Evolutionary conservation across 2,888 invertebrate genomes (phyloP).

Genomic region (Sphinx pinastri): DNA sequence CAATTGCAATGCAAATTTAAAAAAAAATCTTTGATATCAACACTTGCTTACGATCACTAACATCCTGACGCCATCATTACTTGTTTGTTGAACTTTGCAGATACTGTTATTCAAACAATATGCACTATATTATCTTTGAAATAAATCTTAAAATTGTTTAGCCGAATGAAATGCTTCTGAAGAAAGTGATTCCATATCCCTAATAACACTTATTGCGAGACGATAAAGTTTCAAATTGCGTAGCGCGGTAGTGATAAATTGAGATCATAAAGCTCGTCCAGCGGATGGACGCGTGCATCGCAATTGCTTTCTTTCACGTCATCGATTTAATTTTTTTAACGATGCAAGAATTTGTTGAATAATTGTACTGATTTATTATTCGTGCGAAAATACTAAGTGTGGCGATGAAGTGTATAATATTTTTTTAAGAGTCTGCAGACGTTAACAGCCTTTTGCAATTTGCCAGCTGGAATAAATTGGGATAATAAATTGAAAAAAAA

Average conservation of each 20-base stretch:
- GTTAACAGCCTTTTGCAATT: no score
- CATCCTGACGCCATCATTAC: conserved; percentile 56
- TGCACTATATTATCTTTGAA: neutral
- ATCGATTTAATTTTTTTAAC: conserved; percentile 12
- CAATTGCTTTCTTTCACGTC: conserved; percentile 63
- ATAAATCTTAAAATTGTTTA: conserved; percentile 12
- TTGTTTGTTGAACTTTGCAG: conserved; percentile 44
- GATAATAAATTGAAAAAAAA: no score
- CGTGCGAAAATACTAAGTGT: neutral
- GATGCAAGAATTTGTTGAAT: conserved; percentile 24
- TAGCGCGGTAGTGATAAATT: conserved; percentile 31
- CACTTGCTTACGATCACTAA: conserved; percentile 56
- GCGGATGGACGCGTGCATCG: conserved; percentile 59
- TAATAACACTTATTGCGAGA: conserved; percentile 40
- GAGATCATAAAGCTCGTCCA: conserved; percentile 42
- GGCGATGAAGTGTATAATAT: no score
- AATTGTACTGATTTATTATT: conserved; percentile 24
- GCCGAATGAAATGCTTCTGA: conserved; percentile 33
- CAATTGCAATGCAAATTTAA: conserved; percentile 40
- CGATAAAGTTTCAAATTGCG: conserved; percentile 41
- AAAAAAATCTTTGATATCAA: conserved; percentile 25
- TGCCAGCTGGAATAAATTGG: no score
- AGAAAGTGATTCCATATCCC: conserved; percentile 24
- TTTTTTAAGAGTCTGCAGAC: no score
- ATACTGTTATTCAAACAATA: neutral